Base-by-base conservation (phyloP, 2,888 invertebrate genomes). In the Branchellion lobata region DNA sequence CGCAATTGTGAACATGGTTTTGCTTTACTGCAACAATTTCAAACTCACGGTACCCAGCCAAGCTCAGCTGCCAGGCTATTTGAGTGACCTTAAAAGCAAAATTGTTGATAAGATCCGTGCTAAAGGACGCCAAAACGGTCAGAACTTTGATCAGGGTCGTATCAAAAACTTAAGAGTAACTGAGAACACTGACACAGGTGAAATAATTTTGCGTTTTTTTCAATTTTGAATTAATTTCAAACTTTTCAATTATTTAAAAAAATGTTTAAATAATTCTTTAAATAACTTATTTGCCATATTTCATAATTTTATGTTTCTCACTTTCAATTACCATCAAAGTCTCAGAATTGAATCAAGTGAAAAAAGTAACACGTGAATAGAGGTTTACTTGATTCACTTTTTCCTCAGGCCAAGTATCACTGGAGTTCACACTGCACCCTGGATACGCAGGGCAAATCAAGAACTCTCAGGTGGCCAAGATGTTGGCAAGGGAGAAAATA, bases 11-110 rank as follows among this genome's bases (percentile, higher is more conserved):
- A 77, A 77, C 29, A 53, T 77, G 11, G 14, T 77, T 2, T 57
- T 77, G n/a, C 31, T 65, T 29, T 53, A 51, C 65, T 77, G 77
- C 65, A 77, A 77, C 33, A 27, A 31, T 29, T 77, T 51, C 75
- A 36, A 34, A 27, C 1, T 36, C 36, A 40, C 40, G 0, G 27
- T 34, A 2, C 77, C 77, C 8, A 24, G 33, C 21, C n/a, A n/a
- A n/a, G 33, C 34, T 0, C 31, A 61, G 34, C 53, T 8, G 0
- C 53, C 29, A 31, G 21, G 31, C 1, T 77, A 77, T 53, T 3
- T 77, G n/a, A 18, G 1, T 1, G 33, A 77, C 1, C 31, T 77
- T 27, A 57, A 40, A 36, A 27, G 33, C 11, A 31, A 61, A 34
- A 65, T 77, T 1, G 77, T 36, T 3, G 61, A n/a, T n/a, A n/a